Evolutionary conservation across 2,113 vertebrate species (phyloP).

Genomic region (Megalops atlanticus): DNA sequence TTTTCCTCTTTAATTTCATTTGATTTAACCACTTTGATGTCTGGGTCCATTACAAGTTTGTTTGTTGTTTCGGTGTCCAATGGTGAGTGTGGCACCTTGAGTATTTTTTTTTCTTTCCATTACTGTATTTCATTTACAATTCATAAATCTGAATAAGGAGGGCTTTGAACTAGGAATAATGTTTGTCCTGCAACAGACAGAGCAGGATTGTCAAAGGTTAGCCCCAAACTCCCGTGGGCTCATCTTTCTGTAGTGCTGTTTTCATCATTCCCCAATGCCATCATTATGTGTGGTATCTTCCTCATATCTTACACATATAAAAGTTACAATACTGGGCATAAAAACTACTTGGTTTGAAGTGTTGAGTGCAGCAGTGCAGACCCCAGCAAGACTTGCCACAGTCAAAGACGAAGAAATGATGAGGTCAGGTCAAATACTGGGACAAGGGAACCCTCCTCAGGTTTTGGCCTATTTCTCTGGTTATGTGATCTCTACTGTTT

Average conservation of each 20-base stretch:
- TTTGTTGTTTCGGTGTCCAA: background rate
- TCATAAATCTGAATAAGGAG: background rate
- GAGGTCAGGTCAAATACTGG: conserved; percentile 62
- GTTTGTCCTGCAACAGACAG: background rate
- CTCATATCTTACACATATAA: no score
- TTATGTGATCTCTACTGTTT: conserved; percentile 7
- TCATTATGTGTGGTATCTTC: no score
- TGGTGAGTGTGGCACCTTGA: background rate
- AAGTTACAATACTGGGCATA: background rate
- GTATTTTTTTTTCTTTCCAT: background rate
- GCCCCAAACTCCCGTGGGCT: no score
- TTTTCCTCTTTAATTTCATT: background rate
- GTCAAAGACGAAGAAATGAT: conserved; percentile 68
- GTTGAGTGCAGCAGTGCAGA: background rate
- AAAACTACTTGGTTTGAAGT: background rate
- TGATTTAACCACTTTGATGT: background rate
- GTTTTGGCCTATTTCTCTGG: conserved; percentile 30
- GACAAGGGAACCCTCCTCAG: conserved; percentile 52
- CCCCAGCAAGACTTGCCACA: conserved; percentile 24
- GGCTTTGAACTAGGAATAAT: background rate
- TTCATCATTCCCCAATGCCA: no score
- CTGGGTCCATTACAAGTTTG: background rate
- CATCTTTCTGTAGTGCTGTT: no score
- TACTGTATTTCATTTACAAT: background rate
- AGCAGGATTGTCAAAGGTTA: background rate